Evolutionary conservation across 2,888 invertebrate species (phyloP), one percentile per base, ranked within the genome.

Genomic region (Loripinus fragilis): DNA sequence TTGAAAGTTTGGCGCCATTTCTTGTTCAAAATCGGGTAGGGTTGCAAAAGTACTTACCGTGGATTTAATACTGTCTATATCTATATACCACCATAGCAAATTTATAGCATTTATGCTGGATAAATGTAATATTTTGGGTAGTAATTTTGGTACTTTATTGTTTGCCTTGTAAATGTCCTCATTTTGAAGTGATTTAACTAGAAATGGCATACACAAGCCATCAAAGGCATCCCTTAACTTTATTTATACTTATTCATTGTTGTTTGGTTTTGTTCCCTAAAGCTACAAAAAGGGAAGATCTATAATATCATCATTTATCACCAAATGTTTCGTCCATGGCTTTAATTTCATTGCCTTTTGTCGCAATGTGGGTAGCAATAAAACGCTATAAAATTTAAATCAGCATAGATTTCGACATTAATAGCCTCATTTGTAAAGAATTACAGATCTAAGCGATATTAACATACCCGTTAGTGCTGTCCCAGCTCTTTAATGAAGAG

Each of bases 311-410:
- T 12, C 23, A 55, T 25, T 55, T 28, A 23, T 55, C 55, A 55
- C 25, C 12, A 28, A 25, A 7, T 12, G 28, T 23, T 55, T 25
- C 55, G 2, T 28, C 28, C 5, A 28, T 25, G 55, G 23, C 25
- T 55, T 10, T 55, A n/a, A 55, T 55, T 55, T 55, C 28, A 55
- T 55, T 23, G 55, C 10, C 55, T 28, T 55, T 55, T 55, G 25
- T 12, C 8, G 28, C 55, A 23, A 55, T 55, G 55, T 55, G 55
- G 55, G 55, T 55, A 55, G 25, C 55, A 55, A 55, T 55, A 55
- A 55, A 55, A 55, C 7, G 17, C 15, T 23, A 3, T 25, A 55
- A 55, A n/a, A n/a, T 55, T 23, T n/a, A 55, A 55, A 23, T 55
- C 55, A 15, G 5, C 17, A 28, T 28, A 55, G 55, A n/a, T 28